A percentile compares a stretch with the other conserved stretches of the same genome.
Conservation (phyloP, 2,888 invertebrate species). For the Dendrolimus houi region DNA sequence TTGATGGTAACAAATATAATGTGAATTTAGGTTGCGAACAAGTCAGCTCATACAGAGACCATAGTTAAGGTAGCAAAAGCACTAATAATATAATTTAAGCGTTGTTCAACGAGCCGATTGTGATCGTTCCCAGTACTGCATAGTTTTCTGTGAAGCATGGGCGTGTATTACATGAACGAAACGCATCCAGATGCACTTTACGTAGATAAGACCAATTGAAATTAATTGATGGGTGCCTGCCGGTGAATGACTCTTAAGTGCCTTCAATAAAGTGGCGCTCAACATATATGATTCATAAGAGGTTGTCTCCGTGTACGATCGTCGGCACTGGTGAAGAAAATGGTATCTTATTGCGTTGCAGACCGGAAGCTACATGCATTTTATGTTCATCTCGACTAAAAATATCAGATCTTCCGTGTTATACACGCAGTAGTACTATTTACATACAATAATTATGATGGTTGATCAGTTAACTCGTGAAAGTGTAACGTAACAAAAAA, state of each 20-base stretch:
- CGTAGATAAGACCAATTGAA: constrained; percentile 41
- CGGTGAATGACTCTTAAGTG: constrained; percentile 31
- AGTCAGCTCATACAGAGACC: no score
- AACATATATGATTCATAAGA: constrained; percentile 38
- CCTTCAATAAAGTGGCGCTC: constrained; percentile 29
- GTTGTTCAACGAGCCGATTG: background rate
- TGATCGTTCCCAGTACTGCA: constrained; percentile 2
- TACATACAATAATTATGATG: no score
- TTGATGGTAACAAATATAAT: no score
- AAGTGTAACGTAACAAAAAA: no score
- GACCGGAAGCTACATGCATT: no score
- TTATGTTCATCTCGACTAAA: no score
- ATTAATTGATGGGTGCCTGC: constrained; percentile 40
- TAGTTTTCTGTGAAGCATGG: constrained; percentile 22
- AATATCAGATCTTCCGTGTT: no score
- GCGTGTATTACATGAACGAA: constrained; percentile 21
- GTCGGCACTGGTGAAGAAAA: no score
- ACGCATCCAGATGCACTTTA: constrained; percentile 29
- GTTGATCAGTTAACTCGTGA: no score
- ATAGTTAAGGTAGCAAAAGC: background rate
- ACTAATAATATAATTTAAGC: background rate
- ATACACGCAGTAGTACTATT: no score
- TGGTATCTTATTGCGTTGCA: no score
- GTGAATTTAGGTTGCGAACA: no score
- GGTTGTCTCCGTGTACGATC: constrained; percentile 3